These are phyloP conservation scores for Oreotrochilus melanogaster DNA, from an alignment of 2,113 vertebrate genomes.

Conservation along the genomic window DNA sequence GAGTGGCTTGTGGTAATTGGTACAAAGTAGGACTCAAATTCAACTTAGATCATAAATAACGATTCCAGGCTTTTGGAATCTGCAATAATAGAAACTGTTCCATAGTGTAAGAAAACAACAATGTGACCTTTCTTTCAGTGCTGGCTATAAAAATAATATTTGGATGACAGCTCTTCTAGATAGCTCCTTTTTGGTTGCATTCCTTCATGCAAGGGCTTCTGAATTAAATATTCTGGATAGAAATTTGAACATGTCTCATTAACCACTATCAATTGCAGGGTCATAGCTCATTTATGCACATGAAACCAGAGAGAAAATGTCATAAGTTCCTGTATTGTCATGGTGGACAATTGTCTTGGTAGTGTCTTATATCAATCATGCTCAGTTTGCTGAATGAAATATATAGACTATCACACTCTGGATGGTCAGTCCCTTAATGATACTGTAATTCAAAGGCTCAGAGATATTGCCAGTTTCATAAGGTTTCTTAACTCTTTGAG, in stretches of 20 bases:
- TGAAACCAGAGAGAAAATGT: neutral
- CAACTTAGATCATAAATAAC: slow-evolving; percentile 50
- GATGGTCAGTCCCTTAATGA: neutral
- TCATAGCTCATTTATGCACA: neutral
- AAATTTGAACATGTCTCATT: neutral
- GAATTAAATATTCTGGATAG: slow-evolving; percentile 24
- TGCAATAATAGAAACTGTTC: slow-evolving; percentile 50
- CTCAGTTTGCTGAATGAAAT: slow-evolving; percentile 12
- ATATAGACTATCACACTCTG: neutral
- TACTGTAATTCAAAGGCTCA: neutral
- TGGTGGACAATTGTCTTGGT: neutral
- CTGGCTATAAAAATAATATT: slow-evolving; percentile 45
- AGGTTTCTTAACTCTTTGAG: neutral
- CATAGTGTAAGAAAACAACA: slow-evolving; percentile 60
- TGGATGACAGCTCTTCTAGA: slow-evolving; percentile 54
- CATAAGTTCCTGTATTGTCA: neutral
- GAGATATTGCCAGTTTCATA: neutral
- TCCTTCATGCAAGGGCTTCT: slow-evolving; percentile 3
- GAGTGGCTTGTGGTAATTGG: slow-evolving; percentile 23
- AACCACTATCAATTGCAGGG: neutral
- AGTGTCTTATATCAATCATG: neutral
- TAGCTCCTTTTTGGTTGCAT: slow-evolving; percentile 44
- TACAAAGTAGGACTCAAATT: slow-evolving; percentile 31
- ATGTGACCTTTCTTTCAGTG: slow-evolving; percentile 60
- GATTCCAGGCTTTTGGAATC: slow-evolving; percentile 45